phyloP scores from a whole-genome alignment of 2,113 vertebrate genomes.

The Cynoglossus semilaevis region DNA sequence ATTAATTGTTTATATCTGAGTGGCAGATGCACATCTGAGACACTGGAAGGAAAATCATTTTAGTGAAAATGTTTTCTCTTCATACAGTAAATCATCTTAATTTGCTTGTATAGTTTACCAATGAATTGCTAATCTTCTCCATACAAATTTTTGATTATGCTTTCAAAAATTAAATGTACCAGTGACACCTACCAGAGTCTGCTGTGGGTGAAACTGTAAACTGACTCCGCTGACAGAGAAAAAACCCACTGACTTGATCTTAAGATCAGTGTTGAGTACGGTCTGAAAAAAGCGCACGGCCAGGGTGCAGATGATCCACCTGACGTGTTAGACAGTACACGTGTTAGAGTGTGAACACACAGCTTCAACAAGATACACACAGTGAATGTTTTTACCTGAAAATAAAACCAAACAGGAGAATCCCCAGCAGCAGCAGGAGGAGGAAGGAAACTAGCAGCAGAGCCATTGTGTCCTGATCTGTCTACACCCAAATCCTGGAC shows the following conservation, averaged over 20 bases:
- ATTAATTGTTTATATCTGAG: constrained; percentile 1
- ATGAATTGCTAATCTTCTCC: too few relatives aligned
- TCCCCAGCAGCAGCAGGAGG: constrained; percentile 54
- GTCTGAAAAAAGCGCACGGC: constrained; percentile 84
- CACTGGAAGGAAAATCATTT: too few relatives aligned
- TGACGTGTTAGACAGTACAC: constrained; percentile 40
- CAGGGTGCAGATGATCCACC: constrained; percentile 85
- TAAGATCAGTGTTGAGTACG: constrained; percentile 85
- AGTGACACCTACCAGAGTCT: constrained; percentile 85
- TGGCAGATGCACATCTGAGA: neutral
- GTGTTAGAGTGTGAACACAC: neutral
- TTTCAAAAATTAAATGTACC: too few relatives aligned
- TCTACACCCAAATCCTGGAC: constrained; percentile 56
- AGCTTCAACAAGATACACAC: neutral
- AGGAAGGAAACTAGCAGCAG: constrained; percentile 60
- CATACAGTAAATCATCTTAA: too few relatives aligned
- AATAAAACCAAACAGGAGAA: constrained; percentile 44
- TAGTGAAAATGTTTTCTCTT: too few relatives aligned
- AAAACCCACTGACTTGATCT: constrained; percentile 87
- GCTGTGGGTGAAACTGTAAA: constrained; percentile 89
- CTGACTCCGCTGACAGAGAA: constrained; percentile 88
- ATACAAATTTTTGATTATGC: too few relatives aligned
- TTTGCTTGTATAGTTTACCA: too few relatives aligned
- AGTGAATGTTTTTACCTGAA: constrained; percentile 65
- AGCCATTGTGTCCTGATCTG: constrained; percentile 71